Evolutionary conservation across 2,113 vertebrate species (phyloP).

Genomic region (Aptenodytes forsteri): DNA sequence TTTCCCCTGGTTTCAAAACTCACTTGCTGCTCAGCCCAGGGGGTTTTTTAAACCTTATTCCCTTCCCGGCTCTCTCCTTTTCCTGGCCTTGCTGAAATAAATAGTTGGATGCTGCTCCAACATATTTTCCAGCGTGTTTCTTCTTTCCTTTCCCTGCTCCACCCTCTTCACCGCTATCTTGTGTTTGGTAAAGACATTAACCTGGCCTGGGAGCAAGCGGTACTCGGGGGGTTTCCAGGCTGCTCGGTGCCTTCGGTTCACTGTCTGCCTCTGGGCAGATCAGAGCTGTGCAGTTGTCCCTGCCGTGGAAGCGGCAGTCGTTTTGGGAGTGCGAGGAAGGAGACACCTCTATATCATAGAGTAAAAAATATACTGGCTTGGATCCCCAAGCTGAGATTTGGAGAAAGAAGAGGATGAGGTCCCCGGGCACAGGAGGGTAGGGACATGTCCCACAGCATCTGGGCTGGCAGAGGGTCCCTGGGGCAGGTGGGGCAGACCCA

Average conservation of each 20-base stretch:
- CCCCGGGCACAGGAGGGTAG: not conserved
- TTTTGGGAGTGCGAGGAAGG: not conserved
- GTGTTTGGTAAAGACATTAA: not conserved
- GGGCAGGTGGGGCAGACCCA: not conserved
- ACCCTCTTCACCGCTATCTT: not conserved
- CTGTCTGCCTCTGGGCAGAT: not conserved
- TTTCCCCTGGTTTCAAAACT: not conserved
- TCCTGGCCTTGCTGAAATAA: not conserved
- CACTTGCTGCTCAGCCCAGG: not conserved
- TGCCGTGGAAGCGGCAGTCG: not conserved
- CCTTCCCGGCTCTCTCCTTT: not conserved
- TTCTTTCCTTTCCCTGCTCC: not conserved
- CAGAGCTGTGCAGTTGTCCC: not conserved
- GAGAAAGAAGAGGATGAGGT: not conserved
- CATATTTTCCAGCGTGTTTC: not conserved
- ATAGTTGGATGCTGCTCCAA: not conserved
- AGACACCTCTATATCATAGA: rapidly evolving
- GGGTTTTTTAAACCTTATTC: not conserved
- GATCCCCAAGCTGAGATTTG: not conserved
- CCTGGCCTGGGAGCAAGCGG: not conserved
- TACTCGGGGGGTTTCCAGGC: not conserved
- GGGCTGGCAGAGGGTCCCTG: not conserved
- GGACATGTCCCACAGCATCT: rapidly evolving
- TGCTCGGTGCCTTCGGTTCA: not conserved
- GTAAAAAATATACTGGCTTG: not conserved